Conservation (phyloP, 2,888 invertebrate species). For the Pardosa pseudoannulata region DNA sequence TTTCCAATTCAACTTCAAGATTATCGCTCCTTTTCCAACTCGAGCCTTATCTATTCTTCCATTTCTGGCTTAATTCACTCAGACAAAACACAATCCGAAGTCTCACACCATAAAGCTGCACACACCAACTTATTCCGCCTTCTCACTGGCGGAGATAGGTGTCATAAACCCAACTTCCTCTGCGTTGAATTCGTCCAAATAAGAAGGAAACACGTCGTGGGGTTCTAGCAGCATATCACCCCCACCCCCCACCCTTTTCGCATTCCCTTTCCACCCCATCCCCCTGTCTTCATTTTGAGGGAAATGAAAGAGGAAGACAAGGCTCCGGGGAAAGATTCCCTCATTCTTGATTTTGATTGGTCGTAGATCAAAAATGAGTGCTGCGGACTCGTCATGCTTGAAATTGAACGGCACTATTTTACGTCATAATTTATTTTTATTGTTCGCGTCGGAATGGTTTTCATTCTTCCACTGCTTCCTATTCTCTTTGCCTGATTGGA, state of each 20-base stretch:
- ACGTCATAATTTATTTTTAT: constrained; percentile 69
- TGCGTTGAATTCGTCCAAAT: constrained; percentile 22
- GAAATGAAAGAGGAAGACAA: not conserved
- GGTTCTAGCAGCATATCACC: constrained; percentile 22
- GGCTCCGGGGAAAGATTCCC: constrained; percentile 36
- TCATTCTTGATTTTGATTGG: constrained; percentile 68
- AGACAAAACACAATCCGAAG: not conserved
- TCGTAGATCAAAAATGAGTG: constrained; percentile 64
- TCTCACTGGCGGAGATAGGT: not conserved
- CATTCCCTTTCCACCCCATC: not conserved
- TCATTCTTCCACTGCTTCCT: not conserved
- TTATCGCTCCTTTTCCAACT: not conserved
- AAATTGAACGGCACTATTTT: constrained; percentile 69
- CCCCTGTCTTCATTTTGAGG: constrained; percentile 40
- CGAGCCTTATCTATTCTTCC: not conserved
- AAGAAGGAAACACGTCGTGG: constrained; percentile 34
- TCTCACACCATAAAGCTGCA: not conserved
- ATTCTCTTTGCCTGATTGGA: not conserved
- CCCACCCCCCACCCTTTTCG: constrained; percentile 5
- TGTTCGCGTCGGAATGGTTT: not conserved
- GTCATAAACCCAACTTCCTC: not conserved
- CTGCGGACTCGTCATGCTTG: constrained; percentile 49
- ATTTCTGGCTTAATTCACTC: not conserved
- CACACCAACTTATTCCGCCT: not conserved
- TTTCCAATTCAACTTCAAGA: no score